These are phyloP conservation scores for Origma solitaria DNA, from an alignment of 2,113 vertebrate species.

Conservation along the genomic window DNA sequence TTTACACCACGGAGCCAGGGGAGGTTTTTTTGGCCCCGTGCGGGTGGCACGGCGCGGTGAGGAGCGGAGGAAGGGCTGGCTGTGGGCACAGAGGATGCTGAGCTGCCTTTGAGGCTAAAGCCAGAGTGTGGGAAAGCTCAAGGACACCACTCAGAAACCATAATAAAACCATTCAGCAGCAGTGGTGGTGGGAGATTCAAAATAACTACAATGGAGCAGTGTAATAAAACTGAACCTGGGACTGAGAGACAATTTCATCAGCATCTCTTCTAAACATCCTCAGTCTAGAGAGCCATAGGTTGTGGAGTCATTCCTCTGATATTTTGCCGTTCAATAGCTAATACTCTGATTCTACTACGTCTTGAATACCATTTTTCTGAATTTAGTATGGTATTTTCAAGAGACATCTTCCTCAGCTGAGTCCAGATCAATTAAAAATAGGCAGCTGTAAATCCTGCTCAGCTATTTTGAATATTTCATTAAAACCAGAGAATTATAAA, in stretches of 20 bases:
- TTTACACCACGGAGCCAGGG: background rate
- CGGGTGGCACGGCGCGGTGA: background rate
- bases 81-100: background rate
- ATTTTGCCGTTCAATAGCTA: background rate
- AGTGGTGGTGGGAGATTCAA: background rate
- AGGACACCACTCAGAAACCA: conserved; percentile 27
- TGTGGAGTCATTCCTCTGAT: background rate
- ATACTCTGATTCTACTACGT: background rate
- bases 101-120: conserved; percentile 6
- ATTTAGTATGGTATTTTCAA: background rate
- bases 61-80: background rate
- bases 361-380: background rate
- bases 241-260: background rate
- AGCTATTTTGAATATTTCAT: background rate
- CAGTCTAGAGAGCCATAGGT: background rate
- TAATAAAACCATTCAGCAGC: conserved; percentile 26
- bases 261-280: background rate
- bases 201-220: conserved; percentile 4
- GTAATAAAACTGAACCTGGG: background rate
- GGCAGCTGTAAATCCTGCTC: background rate
- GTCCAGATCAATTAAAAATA: background rate
- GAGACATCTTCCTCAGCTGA: background rate
- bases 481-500: background rate
- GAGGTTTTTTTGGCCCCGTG: background rate
- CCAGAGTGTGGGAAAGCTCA: conserved; percentile 8